These are phyloP conservation scores for Corythornis leucogaster DNA, from an alignment of 2,797 vertebrate genomes.

Conservation along the genomic window DNA sequence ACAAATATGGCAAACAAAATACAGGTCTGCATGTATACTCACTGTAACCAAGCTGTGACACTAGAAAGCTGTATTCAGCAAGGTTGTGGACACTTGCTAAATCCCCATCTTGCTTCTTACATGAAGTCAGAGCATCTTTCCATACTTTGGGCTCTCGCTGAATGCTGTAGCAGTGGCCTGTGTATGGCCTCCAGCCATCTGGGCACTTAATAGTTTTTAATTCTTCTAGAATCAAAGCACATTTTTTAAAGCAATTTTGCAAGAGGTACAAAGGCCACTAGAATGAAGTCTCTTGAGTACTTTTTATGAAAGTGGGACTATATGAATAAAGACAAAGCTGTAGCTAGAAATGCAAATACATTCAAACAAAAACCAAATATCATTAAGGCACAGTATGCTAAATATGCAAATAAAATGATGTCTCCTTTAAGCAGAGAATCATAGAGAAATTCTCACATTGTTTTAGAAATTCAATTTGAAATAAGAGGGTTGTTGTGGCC, in stretches of 20 bases:
- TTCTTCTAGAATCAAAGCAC: constrained; percentile 68
- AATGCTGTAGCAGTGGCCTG: constrained; percentile 88
- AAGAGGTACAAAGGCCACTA: background rate
- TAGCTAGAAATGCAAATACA: background rate
- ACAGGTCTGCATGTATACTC: constrained; percentile 50
- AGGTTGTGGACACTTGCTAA: constrained; percentile 88
- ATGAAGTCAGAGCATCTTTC: constrained; percentile 83
- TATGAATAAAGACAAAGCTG: background rate
- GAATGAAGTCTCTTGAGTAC: background rate
- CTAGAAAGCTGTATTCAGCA: constrained; percentile 90
- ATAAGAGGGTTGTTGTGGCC: background rate
- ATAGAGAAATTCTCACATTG: background rate
- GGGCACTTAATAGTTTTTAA: constrained; percentile 79
- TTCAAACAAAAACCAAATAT: background rate
- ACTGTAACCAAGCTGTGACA: constrained; percentile 91
- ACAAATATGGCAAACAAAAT: background rate
- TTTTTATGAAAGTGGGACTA: background rate
- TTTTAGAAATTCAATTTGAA: background rate
- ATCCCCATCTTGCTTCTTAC: constrained; percentile 86
- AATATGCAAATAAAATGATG: background rate
- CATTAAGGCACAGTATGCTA: background rate
- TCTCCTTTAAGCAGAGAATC: background rate
- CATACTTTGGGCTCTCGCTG: constrained; percentile 80
- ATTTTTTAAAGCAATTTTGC: background rate
- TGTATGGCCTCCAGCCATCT: constrained; percentile 85